phyloP scores from a whole-genome alignment of 2,888 invertebrate species.

The Erpobdella octoculata region DNA sequence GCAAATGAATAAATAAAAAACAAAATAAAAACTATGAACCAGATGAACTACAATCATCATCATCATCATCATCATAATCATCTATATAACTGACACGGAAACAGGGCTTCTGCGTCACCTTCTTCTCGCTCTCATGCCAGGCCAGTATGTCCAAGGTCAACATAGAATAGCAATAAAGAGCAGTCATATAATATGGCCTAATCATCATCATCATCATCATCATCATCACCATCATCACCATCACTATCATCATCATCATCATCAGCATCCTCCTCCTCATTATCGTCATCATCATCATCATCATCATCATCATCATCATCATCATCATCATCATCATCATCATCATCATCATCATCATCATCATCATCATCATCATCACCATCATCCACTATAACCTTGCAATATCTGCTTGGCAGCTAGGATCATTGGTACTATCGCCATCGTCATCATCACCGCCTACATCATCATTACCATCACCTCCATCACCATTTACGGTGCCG shows the following conservation, averaged over 20 bases:
- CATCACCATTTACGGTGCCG: slow-evolving; percentile 8
- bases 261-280: slow-evolving; percentile 16
- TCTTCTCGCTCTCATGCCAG: too few species aligned
- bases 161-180: too few species aligned
- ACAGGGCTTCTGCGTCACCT: too few species aligned
- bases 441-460: slow-evolving; percentile 38
- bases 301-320: slow-evolving; percentile 13
- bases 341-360: slow-evolving; percentile 9
- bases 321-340: slow-evolving; percentile 49
- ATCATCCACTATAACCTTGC: too few species aligned
- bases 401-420: too few species aligned
- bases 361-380: slow-evolving; percentile 53
- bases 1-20: too few species aligned
- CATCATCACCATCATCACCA: slow-evolving; percentile 9
- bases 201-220: slow-evolving; percentile 24
- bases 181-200: too few species aligned
- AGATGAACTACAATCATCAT: too few species aligned
- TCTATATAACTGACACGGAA: too few species aligned
- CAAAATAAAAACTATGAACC: too few species aligned
- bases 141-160: too few species aligned
- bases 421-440: slow-evolving; percentile 38
- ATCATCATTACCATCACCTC: slow-evolving; percentile 21
- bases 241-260: slow-evolving; percentile 9
- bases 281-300: slow-evolving; percentile 27
- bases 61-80: too few species aligned